These are phyloP conservation scores for Hepsetus odoe DNA, from an alignment of 2,113 vertebrate genomes.

Conservation along the genomic window DNA sequence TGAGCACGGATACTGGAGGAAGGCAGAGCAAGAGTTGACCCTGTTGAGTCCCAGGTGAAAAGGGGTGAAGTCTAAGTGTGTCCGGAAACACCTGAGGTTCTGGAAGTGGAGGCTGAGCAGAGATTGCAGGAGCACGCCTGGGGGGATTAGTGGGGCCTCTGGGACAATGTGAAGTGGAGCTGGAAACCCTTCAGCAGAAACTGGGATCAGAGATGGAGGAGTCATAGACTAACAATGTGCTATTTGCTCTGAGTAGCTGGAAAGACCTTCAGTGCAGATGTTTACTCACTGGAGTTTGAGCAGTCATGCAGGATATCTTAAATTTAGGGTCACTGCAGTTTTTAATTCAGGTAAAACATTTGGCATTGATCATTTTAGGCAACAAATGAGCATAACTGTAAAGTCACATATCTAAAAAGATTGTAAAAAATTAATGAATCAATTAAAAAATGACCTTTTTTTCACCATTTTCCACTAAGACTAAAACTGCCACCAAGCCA, in stretches of 20 bases:
- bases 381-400: too few relatives aligned
- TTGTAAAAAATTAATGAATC: too few relatives aligned
- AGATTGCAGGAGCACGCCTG: constrained; percentile 31
- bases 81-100: constrained; percentile 53
- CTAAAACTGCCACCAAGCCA: too few relatives aligned
- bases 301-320: not conserved
- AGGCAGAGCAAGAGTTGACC: constrained; percentile 49
- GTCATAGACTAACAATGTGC: constrained; percentile 42
- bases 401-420: too few relatives aligned
- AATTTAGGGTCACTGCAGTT: too few relatives aligned
- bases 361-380: too few relatives aligned
- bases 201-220: constrained; percentile 30
- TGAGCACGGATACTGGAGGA: constrained; percentile 38
- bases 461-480: too few relatives aligned
- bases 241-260: not conserved
- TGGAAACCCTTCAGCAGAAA: constrained; percentile 41
- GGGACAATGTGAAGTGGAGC: constrained; percentile 25
- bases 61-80: constrained; percentile 43
- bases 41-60: constrained; percentile 36
- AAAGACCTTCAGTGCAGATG: not conserved
- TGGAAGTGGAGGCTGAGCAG: constrained; percentile 42
- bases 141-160: constrained; percentile 21
- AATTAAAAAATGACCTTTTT: too few relatives aligned
- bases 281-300: not conserved
- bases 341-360: too few relatives aligned